These are phyloP conservation scores for Hybos culiciformis DNA, from an alignment of 2,888 invertebrate species.

Conservation along the genomic window DNA sequence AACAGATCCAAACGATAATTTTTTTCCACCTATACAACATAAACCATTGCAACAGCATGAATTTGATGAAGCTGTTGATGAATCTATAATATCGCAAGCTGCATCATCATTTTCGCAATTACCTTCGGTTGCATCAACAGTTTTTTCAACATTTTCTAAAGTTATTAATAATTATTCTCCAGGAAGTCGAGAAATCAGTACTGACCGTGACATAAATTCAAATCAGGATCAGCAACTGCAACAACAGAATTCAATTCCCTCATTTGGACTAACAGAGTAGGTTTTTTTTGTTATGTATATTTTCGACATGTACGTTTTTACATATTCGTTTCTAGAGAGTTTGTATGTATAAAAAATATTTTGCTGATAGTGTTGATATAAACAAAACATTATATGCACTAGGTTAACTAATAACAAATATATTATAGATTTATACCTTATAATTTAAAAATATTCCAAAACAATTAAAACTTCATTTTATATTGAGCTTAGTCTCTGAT, in stretches of 20 bases:
- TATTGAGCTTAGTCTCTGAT: no score
- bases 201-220: not conserved
- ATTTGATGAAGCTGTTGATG: conserved; percentile 14
- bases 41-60: conserved; percentile 9
- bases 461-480: no score
- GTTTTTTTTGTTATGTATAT: no score
- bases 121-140: conserved; percentile 47
- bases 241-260: not conserved
- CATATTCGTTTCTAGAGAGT: no score
- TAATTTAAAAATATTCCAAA: no score
- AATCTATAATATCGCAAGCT: conserved; percentile 29
- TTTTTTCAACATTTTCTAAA: conserved; percentile 43
- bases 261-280: no score
- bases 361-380: no score
- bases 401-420: no score
- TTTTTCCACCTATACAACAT: conserved; percentile 24
- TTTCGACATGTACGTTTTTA: no score
- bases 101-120: conserved; percentile 39
- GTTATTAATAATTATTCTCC: conserved; percentile 22
- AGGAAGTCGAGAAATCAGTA: not conserved
- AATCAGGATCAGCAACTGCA: not conserved
- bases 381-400: no score
- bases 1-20: conserved; percentile 21
- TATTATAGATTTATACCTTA: no score
- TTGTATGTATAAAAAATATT: no score